Evolutionary conservation across 2,113 vertebrate species (phyloP).

Genomic region (Rissa tridactyla): DNA sequence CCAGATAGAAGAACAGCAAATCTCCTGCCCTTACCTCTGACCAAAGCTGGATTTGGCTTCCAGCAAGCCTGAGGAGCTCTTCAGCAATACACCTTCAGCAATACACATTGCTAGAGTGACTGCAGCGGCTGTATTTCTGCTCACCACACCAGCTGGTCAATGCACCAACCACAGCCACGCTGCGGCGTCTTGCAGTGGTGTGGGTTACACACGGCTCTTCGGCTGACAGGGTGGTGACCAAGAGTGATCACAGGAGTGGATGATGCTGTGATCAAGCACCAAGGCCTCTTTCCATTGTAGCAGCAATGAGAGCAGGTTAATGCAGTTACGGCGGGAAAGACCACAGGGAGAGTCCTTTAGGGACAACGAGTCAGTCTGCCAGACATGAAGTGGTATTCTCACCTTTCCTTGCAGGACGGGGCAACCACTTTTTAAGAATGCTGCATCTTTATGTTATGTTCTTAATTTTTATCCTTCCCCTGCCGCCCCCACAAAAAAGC

Average conservation of each 20-base stretch:
- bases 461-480: neutral
- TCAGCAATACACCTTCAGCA: neutral
- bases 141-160: fast-evolving
- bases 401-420: neutral
- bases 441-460: neutral
- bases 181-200: too few species aligned
- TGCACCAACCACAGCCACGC: fast-evolving
- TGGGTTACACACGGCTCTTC: neutral
- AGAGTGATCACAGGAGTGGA: neutral
- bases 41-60: neutral
- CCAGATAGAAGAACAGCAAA: neutral
- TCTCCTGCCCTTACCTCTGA: neutral
- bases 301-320: neutral
- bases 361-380: neutral
- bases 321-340: neutral
- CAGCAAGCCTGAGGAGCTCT: neutral
- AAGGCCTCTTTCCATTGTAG: neutral
- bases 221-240: fast-evolving
- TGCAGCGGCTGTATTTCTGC: neutral
- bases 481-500: neutral
- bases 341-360: fast-evolving
- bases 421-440: neutral
- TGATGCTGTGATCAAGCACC: neutral
- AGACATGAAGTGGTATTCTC: neutral
- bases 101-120: neutral